A percentile compares a stretch with the other conserved stretches of the same genome.
Evolutionary conservation across 1,140 invertebrate genomes (phyloP).

Genomic region (Solenopsis fugax): DNA sequence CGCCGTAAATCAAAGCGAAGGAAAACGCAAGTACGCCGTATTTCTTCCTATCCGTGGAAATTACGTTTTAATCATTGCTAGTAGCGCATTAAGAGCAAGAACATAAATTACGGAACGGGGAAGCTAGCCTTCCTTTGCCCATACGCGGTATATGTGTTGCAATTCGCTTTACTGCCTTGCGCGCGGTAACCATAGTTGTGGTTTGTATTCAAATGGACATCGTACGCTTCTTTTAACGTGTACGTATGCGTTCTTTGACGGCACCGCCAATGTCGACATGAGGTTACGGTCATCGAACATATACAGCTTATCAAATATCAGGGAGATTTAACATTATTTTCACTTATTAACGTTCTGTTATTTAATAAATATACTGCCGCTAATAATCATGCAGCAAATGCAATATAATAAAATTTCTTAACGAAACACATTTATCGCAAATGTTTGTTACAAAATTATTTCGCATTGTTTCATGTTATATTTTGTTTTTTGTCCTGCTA

Average conservation of each 20-base stretch:
- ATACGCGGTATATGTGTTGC: conserved; percentile 57
- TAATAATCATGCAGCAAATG: background rate
- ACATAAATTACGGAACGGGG: conserved; percentile 67
- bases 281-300: conserved; percentile 2
- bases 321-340: conserved; percentile 24
- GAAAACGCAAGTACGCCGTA: conserved; percentile 48
- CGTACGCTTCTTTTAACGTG: conserved; percentile 51
- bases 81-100: conserved; percentile 67
- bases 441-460: background rate
- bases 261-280: conserved; percentile 40
- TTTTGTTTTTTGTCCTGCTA: background rate
- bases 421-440: background rate
- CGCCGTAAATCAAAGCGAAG: conserved; percentile 56
- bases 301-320: background rate
- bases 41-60: conserved; percentile 70
- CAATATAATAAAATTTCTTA: conserved; percentile 10
- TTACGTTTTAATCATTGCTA: conserved; percentile 71
- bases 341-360: background rate
- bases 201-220: conserved; percentile 68
- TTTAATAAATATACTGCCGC: conserved; percentile 1
- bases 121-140: conserved; percentile 20
- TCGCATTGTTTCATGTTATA: background rate
- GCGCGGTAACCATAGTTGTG: conserved; percentile 57
- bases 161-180: conserved; percentile 67
- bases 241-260: background rate